Conservation (phyloP, 30 jellyfish, hydroid and myxozoan genomes). For the Aurelia coerulea region DNA sequence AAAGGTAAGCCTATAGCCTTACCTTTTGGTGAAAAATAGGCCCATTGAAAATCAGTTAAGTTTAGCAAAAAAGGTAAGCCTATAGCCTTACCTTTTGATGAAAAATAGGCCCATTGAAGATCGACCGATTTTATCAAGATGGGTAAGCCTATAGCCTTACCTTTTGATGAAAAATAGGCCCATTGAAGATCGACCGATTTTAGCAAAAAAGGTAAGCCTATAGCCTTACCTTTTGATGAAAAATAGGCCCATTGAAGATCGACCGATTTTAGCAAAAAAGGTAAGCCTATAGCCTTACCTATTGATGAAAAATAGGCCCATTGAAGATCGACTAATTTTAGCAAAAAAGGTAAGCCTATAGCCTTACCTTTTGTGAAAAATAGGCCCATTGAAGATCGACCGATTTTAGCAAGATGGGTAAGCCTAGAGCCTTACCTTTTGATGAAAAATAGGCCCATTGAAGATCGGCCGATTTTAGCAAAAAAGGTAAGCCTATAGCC, state of each 20-base stretch:
- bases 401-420: neutral
- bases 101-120: too few species aligned
- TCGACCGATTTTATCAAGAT: too few species aligned
- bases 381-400: too few species aligned
- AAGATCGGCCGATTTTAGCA: neutral
- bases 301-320: too few species aligned
- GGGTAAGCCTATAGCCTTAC: too few species aligned
- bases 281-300: conserved; percentile 1
- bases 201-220: too few species aligned
- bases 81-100: neutral
- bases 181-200: neutral
- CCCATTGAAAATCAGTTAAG: too few species aligned
- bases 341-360: neutral
- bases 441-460: neutral
- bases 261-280: neutral
- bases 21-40: neutral
- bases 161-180: neutral
- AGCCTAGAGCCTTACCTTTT: neutral
- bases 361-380: neutral
- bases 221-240: neutral
- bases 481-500: conserved; percentile 8
- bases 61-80: neutral
- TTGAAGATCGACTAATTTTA: neutral
- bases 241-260: neutral
- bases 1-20: too few species aligned